A percentile compares a stretch with the other conserved stretches of the same genome.
These are phyloP conservation scores for Stenolophus ochropezus DNA, from an alignment of 2,888 invertebrate genomes.

Conservation along the genomic window DNA sequence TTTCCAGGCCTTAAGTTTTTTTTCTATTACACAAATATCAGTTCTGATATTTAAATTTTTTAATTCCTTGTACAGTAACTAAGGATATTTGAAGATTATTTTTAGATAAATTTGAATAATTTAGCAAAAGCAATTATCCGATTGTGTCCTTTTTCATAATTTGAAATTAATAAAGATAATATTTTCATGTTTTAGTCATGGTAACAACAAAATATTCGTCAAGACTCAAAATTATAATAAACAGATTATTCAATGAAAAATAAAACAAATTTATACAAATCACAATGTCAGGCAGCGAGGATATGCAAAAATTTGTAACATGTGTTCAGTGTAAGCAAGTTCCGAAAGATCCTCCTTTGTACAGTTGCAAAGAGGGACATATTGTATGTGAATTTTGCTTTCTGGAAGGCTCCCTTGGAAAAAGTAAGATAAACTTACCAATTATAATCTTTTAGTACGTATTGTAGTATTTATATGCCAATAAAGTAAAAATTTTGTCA, in stretches of 20 bases:
- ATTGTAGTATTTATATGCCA: not conserved
- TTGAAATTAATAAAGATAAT: not conserved
- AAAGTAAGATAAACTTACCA: conserved; percentile 24
- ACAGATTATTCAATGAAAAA: not conserved
- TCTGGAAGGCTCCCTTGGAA: conserved; percentile 18
- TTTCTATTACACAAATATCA: too few relatives aligned
- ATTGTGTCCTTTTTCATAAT: too few relatives aligned
- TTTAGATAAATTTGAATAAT: too few relatives aligned
- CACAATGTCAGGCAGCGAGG: conserved; percentile 19
- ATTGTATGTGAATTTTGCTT: conserved; percentile 47
- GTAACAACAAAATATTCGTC: conserved; percentile 4
- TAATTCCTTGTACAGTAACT: too few relatives aligned
- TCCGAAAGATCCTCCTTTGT: conserved; percentile 41
- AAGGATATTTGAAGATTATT: too few relatives aligned
- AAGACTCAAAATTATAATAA: not conserved
- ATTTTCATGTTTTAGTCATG: conserved; percentile 32
- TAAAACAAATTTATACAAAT: conserved; percentile 20
- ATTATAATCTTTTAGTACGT: not conserved
- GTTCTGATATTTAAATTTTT: too few relatives aligned
- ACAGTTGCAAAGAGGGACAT: conserved; percentile 44
- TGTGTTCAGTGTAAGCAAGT: conserved; percentile 44
- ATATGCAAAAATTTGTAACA: conserved; percentile 46
- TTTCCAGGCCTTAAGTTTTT: too few relatives aligned
- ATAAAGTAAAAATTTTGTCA: too few relatives aligned
- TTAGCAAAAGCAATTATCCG: too few relatives aligned